Base-by-base conservation (phyloP, 1,140 invertebrate genomes). In the Branchinecta lindahli region DNA sequence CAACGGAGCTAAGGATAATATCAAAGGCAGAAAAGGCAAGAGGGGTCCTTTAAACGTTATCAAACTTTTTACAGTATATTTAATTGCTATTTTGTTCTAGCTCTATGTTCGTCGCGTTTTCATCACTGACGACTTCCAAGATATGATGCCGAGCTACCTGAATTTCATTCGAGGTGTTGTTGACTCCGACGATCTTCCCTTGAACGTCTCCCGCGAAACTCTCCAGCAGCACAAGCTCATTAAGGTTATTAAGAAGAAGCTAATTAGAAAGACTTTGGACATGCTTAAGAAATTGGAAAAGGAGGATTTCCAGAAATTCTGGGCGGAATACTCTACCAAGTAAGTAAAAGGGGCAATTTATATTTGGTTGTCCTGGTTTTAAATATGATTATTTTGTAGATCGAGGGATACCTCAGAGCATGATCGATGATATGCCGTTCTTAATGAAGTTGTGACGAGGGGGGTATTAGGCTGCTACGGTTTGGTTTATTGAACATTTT, bases 251-350 rank as follows among this genome's bases (percentile, higher is more conserved):
- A 97, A 96, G 82, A 99, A 99, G 83, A 99, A 99, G 78, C 82
- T 99, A 44, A 89, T 99, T 3, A 85, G 96, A 65, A 99, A 99
- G 79, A 92, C 93, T 0, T 81, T 97, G 47, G 97, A 98, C 77
- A 98, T 98, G 95, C 86, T 98, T 61, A 98, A 98, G 82, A 99
- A 99, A 80, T 86, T 99, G 47, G 84, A 88, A 66, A 88, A 90
- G 69, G 92, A 93, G 69, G 88, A 94, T 44, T 98, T 93, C 77
- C 86, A 91, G 5, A 87, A 88, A 74, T 99, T 99, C 85, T 99
- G 96, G 95, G 96, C 97, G 77, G 96, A 99, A 80, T 99, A 94
- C 81, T 96, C 94, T 65, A 99, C 96, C 66, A 98, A 98, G 86
- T 88, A 78, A 83, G 85, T 83, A 46, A 66, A 46, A 15, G 9